Evolutionary conservation across 1,140 invertebrate species (phyloP).

Genomic region (Trichogramma pretiosum): DNA sequence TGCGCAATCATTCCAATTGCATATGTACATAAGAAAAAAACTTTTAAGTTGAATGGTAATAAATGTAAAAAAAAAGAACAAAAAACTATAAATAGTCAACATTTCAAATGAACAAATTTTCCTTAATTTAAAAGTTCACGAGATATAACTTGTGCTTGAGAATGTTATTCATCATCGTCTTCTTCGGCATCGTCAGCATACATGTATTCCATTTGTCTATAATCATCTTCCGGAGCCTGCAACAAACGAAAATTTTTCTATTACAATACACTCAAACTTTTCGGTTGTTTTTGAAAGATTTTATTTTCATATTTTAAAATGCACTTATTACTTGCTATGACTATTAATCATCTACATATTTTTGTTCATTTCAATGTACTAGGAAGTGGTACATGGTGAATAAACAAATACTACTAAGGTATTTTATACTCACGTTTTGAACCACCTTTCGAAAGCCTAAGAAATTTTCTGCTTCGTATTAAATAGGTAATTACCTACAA

Average conservation of each 20-base stretch:
- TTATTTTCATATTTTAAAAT: too few species aligned
- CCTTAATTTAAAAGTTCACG: constrained; percentile 5
- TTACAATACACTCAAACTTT: constrained; percentile 4
- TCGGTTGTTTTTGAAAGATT: too few species aligned
- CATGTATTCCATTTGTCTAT: constrained; percentile 18
- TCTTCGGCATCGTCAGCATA: constrained; percentile 19
- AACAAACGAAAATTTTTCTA: constrained; percentile 26
- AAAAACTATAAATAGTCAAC: too few species aligned
- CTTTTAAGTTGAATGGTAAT: not conserved
- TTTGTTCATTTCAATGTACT: too few species aligned
- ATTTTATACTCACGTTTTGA: constrained; percentile 25
- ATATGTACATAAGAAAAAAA: constrained; percentile 18
- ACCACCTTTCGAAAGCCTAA: constrained; percentile 23
- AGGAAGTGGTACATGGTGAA: too few species aligned
- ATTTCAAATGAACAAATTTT: not conserved
- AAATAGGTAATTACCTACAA: constrained; percentile 29
- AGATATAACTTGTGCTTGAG: constrained; percentile 10
- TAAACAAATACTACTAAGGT: too few species aligned
- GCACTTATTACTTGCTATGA: too few species aligned
- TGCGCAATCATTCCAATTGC: constrained; percentile 17
- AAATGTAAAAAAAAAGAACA: too few species aligned
- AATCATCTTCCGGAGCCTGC: constrained; percentile 31
- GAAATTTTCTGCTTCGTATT: constrained; percentile 29
- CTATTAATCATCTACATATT: too few species aligned
- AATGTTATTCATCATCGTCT: constrained; percentile 13